phyloP scores from a whole-genome alignment of 2,113 vertebrate species.

The Lepisosteus oculatus region DNA sequence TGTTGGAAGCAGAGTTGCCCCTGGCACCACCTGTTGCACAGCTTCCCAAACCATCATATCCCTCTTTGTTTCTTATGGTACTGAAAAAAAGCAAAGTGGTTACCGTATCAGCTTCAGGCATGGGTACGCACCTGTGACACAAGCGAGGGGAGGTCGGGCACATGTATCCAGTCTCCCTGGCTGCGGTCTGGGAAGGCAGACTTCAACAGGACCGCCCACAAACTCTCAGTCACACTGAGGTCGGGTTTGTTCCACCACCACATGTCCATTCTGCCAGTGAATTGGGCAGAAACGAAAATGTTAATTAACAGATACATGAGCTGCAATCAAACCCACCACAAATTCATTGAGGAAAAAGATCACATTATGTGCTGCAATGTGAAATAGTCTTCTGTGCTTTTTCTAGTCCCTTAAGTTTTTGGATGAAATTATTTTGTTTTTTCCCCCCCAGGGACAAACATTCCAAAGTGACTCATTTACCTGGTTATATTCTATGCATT shows the following conservation, averaged over 20 bases:
- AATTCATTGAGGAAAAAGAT: not conserved
- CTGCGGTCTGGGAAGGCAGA: slow-evolving; percentile 39
- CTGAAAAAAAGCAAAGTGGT: not conserved
- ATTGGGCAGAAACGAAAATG: not conserved
- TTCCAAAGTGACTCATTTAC: too few species aligned
- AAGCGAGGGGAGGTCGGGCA: slow-evolving; percentile 62
- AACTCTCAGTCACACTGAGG: slow-evolving; percentile 49
- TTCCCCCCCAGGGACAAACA: too few species aligned
- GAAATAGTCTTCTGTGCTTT: too few species aligned
- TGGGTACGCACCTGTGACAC: slow-evolving; percentile 39
- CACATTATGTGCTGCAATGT: not conserved
- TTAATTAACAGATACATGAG: too few species aligned
- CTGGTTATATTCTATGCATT: too few species aligned
- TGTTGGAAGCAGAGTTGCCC: not conserved
- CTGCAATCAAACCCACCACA: too few species aligned
- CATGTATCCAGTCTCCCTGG: slow-evolving; percentile 32
- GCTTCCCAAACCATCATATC: not conserved
- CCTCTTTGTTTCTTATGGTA: not conserved
- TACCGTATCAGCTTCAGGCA: not conserved
- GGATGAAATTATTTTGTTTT: too few species aligned
- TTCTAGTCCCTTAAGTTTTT: too few species aligned
- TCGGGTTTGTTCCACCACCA: slow-evolving; percentile 57
- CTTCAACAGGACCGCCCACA: slow-evolving; percentile 63
- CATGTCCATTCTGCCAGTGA: not conserved
- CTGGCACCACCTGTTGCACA: not conserved